phyloP scores from a whole-genome alignment of 2,113 vertebrate species.

The Cephalopholis sonnerati region DNA sequence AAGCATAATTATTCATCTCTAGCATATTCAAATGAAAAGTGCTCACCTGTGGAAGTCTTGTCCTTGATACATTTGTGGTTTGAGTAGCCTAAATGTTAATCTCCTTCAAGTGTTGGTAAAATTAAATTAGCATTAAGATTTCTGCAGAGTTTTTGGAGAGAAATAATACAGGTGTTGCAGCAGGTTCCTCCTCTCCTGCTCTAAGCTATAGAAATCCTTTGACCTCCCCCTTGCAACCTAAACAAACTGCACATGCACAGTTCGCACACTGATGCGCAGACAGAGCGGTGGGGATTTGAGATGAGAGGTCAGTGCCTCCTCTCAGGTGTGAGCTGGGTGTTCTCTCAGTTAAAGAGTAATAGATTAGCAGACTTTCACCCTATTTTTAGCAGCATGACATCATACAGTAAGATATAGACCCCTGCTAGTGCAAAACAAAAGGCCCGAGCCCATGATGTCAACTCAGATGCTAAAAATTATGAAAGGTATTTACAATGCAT shows the following conservation, averaged over 20 bases:
- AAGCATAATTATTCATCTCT: not conserved
- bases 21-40: conserved; percentile 7
- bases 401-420: conserved; percentile 13
- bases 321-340: conserved; percentile 52
- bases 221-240: conserved; percentile 33
- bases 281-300: conserved; percentile 51
- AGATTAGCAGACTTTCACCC: conserved; percentile 63
- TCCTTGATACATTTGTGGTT: conserved; percentile 1
- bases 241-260: conserved; percentile 24
- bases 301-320: conserved; percentile 64
- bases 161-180: conserved; percentile 23
- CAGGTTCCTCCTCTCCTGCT: conserved; percentile 24
- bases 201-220: conserved; percentile 26
- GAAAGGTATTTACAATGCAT: not conserved
- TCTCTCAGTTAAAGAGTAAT: conserved; percentile 56
- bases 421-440: conserved; percentile 5
- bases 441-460: too few relatives aligned
- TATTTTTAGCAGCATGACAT: conserved; percentile 62
- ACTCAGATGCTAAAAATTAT: not conserved
- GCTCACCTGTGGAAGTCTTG: conserved; percentile 70
- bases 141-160: not conserved
- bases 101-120: conserved; percentile 18
- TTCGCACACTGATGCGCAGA: conserved; percentile 29
- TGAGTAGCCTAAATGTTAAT: not conserved
- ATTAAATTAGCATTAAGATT: conserved; percentile 1